Evolutionary conservation across 2,797 vertebrate species (phyloP).

Genomic region (Simalia tracyae): DNA sequence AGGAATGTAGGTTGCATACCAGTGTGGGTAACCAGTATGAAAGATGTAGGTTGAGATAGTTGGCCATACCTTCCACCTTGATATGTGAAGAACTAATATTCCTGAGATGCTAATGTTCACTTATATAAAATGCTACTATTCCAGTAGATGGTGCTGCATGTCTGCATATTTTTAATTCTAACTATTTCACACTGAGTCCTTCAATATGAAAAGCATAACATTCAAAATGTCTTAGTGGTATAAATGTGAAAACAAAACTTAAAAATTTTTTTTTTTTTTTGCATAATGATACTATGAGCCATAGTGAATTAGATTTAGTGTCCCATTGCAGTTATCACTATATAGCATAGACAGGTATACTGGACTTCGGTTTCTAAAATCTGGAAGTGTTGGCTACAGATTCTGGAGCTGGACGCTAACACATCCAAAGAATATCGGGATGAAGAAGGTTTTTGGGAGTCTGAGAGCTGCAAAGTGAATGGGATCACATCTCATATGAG

Average conservation of each 20-base stretch:
- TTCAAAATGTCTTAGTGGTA: not conserved
- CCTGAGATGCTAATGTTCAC: not conserved
- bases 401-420: not conserved
- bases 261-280: not conserved
- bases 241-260: slow-evolving; percentile 45
- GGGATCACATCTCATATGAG: not conserved
- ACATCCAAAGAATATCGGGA: not conserved
- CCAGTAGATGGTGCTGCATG: slow-evolving; percentile 81
- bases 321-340: slow-evolving; percentile 31
- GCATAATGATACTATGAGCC: not conserved
- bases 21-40: not conserved
- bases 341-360: not conserved
- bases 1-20: not conserved
- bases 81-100: slow-evolving; percentile 12
- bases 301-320: slow-evolving; percentile 39
- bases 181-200: not conserved
- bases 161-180: slow-evolving; percentile 63
- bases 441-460: not conserved
- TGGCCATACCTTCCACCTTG: slow-evolving; percentile 4
- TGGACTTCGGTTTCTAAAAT: not conserved
- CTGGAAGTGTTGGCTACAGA: not conserved
- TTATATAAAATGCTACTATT: slow-evolving; percentile 23
- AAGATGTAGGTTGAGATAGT: not conserved
- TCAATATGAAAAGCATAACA: slow-evolving; percentile 5
- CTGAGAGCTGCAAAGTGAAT: not conserved